A percentile compares a stretch with the other conserved stretches of the same genome.
phyloP scores from a whole-genome alignment of 2,113 vertebrate genomes.

The Haemorhous mexicanus region DNA sequence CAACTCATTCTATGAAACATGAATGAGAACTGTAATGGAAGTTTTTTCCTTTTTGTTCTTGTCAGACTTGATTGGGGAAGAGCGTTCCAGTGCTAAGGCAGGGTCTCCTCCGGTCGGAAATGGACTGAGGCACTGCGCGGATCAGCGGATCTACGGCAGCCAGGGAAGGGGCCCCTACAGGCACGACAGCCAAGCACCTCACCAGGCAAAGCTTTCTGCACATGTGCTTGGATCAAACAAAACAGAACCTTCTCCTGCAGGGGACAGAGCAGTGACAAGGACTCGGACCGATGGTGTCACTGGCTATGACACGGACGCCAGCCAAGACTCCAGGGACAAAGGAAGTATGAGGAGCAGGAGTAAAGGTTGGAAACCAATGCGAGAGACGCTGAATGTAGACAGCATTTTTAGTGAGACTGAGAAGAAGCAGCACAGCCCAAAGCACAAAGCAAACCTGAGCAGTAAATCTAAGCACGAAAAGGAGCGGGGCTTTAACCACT shows the following conservation, averaged over 20 bases:
- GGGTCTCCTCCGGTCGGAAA: slow-evolving; percentile 80
- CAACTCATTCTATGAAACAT: neutral
- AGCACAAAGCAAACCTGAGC: slow-evolving; percentile 61
- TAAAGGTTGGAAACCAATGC: slow-evolving; percentile 86
- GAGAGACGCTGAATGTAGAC: slow-evolving; percentile 91
- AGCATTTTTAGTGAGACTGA: slow-evolving; percentile 88
- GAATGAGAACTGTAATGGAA: neutral
- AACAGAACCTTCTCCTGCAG: slow-evolving; percentile 32
- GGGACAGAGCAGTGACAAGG: slow-evolving; percentile 45
- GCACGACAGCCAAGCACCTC: slow-evolving; percentile 59
- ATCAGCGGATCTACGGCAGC: slow-evolving; percentile 78
- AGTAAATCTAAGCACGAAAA: slow-evolving; percentile 69
- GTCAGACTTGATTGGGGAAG: slow-evolving; percentile 77
- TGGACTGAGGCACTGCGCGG: slow-evolving; percentile 75
- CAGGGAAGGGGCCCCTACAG: slow-evolving; percentile 83
- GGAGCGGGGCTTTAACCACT: slow-evolving; percentile 64
- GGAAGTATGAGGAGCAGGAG: slow-evolving; percentile 64
- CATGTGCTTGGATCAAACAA: slow-evolving; percentile 33
- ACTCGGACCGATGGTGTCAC: slow-evolving; percentile 61
- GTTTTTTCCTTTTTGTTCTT: neutral
- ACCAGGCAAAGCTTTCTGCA: slow-evolving; percentile 50
- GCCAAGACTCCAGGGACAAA: slow-evolving; percentile 83
- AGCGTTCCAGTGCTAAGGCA: slow-evolving; percentile 69
- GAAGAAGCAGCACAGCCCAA: slow-evolving; percentile 79
- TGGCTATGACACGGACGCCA: slow-evolving; percentile 90